phyloP scores from a whole-genome alignment of 2,113 vertebrate genomes.

The Grus americana region DNA sequence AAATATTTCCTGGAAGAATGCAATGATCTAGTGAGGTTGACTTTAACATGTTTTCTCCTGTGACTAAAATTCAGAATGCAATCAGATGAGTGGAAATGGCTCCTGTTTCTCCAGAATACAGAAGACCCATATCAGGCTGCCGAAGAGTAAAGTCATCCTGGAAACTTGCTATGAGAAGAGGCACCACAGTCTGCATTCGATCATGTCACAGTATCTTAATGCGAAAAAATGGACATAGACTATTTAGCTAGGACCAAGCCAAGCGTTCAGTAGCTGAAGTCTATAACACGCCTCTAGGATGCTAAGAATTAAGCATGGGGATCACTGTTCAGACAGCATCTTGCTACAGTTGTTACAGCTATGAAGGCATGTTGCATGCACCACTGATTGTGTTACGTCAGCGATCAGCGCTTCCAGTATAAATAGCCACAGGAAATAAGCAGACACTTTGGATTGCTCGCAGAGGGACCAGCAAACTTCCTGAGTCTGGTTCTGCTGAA shows the following conservation, averaged over 20 bases:
- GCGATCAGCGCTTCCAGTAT: background rate
- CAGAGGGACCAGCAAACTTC: background rate
- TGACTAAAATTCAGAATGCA: background rate
- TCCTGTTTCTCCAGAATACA: background rate
- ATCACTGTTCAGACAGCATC: background rate
- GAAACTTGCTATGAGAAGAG: background rate
- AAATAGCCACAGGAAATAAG: background rate
- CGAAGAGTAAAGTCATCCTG: background rate
- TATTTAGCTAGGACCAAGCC: background rate
- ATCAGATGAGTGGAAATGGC: background rate
- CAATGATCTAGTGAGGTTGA: background rate
- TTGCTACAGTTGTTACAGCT: background rate
- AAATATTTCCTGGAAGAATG: background rate
- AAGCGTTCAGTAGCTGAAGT: background rate
- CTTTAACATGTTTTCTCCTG: background rate
- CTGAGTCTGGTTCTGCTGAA: background rate
- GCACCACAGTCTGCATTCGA: background rate
- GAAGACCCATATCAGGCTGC: background rate
- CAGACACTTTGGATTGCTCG: background rate
- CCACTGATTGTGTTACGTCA: background rate
- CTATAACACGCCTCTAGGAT: background rate
- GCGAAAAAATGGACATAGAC: background rate
- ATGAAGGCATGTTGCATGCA: background rate
- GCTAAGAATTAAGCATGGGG: background rate
- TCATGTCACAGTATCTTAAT: background rate